These are phyloP conservation scores for Limnephilus lunatus DNA, from an alignment of 2,888 invertebrate species.

Conservation along the genomic window DNA sequence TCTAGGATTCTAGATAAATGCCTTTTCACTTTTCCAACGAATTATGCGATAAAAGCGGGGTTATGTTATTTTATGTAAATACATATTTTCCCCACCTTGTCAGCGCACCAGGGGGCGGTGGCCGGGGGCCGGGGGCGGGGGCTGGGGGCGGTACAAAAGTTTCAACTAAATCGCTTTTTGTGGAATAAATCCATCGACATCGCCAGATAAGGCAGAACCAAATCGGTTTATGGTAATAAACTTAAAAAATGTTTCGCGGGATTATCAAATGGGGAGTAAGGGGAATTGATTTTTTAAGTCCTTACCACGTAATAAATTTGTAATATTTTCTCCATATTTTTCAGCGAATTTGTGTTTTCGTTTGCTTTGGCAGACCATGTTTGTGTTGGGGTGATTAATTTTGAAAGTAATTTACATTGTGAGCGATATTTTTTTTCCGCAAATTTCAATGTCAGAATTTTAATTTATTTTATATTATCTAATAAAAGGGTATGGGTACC, in stretches of 20 bases:
- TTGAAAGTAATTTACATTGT: constrained; percentile 9
- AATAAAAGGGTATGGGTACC: too few relatives aligned
- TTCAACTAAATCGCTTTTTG: constrained; percentile 21
- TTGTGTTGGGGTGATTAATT: constrained; percentile 13
- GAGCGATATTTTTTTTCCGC: background rate
- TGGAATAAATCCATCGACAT: constrained; percentile 42
- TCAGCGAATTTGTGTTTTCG: constrained; percentile 28
- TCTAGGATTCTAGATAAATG: background rate
- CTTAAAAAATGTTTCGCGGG: constrained; percentile 40
- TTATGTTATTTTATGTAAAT: constrained; percentile 46
- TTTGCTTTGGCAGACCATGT: background rate
- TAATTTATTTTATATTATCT: background rate
- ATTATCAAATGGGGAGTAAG: constrained; percentile 36
- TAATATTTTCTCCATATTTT: constrained; percentile 22
- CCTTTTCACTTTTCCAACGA: background rate
- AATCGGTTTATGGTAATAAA: constrained; percentile 53
- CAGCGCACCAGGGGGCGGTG: too few relatives aligned
- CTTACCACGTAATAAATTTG: constrained; percentile 43
- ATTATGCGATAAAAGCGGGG: background rate
- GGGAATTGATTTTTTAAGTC: constrained; percentile 46
- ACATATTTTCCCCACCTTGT: constrained; percentile 7
- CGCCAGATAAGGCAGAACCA: constrained; percentile 33
- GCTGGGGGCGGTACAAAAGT: background rate
- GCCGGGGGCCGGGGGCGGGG: too few relatives aligned
- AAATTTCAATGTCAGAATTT: background rate